Percentiles rank a stretch among this genome's conserved stretches.
Conservation (phyloP, 2,113 vertebrate species). For the Opisthocomus hoazin region DNA sequence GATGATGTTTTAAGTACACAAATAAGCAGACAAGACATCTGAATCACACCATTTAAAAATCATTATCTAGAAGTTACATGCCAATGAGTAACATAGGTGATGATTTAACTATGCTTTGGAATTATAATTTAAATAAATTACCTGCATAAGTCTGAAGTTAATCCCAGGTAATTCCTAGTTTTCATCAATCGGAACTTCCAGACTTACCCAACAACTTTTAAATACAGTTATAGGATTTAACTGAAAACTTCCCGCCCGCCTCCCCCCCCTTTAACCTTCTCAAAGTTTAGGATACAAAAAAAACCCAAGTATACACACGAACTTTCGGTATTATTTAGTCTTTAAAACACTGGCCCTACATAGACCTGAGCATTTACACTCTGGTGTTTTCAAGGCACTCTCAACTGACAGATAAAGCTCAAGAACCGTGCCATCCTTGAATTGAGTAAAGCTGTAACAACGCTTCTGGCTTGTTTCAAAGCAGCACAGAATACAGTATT, state of each 20-base stretch:
- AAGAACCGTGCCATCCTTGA: fast-evolving
- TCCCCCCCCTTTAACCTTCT: background rate
- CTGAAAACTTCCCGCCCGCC: background rate
- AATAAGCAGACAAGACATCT: background rate
- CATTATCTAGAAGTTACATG: background rate
- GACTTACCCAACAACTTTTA: background rate
- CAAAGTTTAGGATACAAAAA: background rate
- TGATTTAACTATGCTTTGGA: background rate
- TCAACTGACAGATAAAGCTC: background rate
- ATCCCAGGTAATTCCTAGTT: background rate
- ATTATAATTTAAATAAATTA: background rate
- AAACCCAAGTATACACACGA: background rate
- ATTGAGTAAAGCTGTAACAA: background rate
- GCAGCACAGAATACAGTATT: background rate
- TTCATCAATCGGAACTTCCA: background rate
- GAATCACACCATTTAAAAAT: background rate
- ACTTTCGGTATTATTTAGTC: background rate
- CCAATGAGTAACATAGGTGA: background rate
- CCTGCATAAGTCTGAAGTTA: background rate
- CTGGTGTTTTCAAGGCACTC: background rate
- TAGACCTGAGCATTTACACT: background rate
- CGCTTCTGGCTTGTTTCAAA: background rate
- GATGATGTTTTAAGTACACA: background rate
- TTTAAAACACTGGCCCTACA: background rate
- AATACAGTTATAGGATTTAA: background rate